Evolutionary conservation across 2,888 invertebrate genomes (phyloP).

Genomic region (Parapristionchus giblindavisi): DNA sequence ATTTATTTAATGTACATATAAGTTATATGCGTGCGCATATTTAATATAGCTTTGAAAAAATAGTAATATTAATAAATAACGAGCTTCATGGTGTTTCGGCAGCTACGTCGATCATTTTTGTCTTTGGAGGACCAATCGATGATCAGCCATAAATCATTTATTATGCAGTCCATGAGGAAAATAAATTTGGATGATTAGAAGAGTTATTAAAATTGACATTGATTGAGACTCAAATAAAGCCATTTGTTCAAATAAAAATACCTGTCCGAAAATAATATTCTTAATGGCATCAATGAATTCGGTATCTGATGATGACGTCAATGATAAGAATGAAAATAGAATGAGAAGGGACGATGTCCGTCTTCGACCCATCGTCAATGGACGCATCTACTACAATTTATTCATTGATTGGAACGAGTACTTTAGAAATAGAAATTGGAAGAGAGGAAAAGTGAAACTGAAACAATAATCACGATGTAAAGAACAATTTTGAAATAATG

Average conservation of each 20-base stretch:
- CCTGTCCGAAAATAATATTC: slow-evolving; percentile 40
- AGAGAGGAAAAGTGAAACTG: background rate
- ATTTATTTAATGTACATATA: too few relatives aligned
- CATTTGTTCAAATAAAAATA: background rate
- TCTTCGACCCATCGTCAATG: slow-evolving; percentile 1
- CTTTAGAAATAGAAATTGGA: background rate
- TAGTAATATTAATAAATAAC: too few relatives aligned
- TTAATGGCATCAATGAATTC: slow-evolving; percentile 39
- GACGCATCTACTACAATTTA: background rate
- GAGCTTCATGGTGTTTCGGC: too few relatives aligned
- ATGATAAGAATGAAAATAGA: background rate
- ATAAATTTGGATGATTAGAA: too few relatives aligned
- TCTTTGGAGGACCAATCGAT: too few relatives aligned
- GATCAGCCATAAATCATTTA: too few relatives aligned
- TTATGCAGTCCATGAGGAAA: too few relatives aligned
- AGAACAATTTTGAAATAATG: background rate
- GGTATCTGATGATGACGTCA: slow-evolving; percentile 3
- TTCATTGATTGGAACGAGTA: background rate
- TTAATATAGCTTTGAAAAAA: too few relatives aligned
- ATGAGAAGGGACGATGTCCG: background rate
- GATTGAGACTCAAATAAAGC: too few relatives aligned
- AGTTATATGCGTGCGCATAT: too few relatives aligned
- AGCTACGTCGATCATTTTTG: too few relatives aligned
- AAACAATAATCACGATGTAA: background rate
- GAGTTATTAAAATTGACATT: too few relatives aligned